These are phyloP conservation scores for Fissipunctia ypsillon DNA, from an alignment of 2,888 invertebrate species.

Conservation along the genomic window DNA sequence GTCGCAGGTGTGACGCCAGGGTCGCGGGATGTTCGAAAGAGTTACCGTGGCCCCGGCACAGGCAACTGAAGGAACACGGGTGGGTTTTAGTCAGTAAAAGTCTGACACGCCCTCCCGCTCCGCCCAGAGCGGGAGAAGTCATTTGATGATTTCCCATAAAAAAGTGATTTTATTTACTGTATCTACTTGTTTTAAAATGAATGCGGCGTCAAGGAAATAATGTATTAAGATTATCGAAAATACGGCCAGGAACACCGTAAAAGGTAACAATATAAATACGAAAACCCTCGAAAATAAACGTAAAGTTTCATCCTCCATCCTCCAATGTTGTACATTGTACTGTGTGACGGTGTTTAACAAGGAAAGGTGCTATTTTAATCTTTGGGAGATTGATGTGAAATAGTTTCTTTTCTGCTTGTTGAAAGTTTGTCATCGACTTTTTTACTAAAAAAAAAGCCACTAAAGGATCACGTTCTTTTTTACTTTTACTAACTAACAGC, in stretches of 20 bases:
- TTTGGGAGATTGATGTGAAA: background rate
- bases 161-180: background rate
- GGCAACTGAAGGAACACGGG: no score
- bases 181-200: background rate
- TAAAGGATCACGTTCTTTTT: background rate
- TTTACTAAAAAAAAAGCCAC: background rate
- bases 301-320: slow-evolving; percentile 28
- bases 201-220: background rate
- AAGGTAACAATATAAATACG: slow-evolving; percentile 43
- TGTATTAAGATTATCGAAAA: slow-evolving; percentile 41
- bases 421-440: background rate
- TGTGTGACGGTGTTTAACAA: slow-evolving; percentile 10
- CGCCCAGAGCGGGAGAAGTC: no score
- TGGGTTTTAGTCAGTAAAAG: no score
- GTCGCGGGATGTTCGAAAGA: no score
- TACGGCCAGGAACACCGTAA: slow-evolving; percentile 18
- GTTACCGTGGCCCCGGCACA: no score
- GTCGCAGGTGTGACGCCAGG: background rate
- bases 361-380: slow-evolving; percentile 8
- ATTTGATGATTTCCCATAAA: no score
- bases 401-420: background rate
- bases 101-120: no score
- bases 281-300: slow-evolving; percentile 40
- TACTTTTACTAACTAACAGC: no score
- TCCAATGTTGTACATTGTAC: slow-evolving; percentile 30